Evolutionary conservation across 2,113 vertebrate species (phyloP), one percentile per base, ranked within the genome.

Genomic region (Pygoscelis antarcticus): DNA sequence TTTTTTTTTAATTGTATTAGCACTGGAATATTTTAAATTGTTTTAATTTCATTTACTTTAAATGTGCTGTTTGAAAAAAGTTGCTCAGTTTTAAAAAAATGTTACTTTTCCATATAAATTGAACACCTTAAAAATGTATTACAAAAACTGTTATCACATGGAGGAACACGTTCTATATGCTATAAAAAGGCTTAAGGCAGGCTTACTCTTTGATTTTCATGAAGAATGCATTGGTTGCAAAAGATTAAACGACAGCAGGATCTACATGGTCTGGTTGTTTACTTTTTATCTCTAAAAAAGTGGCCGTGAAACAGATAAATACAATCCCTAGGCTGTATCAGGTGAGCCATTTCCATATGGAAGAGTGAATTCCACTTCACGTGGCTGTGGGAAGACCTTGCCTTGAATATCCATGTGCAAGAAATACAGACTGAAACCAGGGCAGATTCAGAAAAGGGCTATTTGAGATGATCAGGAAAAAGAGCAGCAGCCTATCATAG

Each of bases 41-140:
- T 34, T 83, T 83, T 55, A 10, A 58, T 88, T 93, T 61, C 5
- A 23, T 91, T 75, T 85, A 40, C 80, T 76, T 83, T 26, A 81
- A 91, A 74, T 11, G 7, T 42, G 9, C 7, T 7, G 0, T 57
- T 88, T 92, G 42, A 42, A 44, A 64, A 61, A 19, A 47, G 7
- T 74, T 85, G 13, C 4, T 76, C 22, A 19, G 36, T 40, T 88
- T 44, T 20, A 47, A 19, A 51, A 58, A 60, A 65, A 57, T 23
- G 7, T 6, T 52, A 30, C 36, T 58, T 87, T 65, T 88, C 58
- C 8, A 0, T 69, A 74, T 38, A 57, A 66, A 81, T 27, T 58
- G 27, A 91, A 42, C 16, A 58, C 47, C 80, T 92, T 70, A 89
- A 91, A 92, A 95, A 77, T 38, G 79, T 90, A 62, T 87, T 86